Conservation (phyloP, 1,140 invertebrate species). For the Anoplophora glabripennis region DNA sequence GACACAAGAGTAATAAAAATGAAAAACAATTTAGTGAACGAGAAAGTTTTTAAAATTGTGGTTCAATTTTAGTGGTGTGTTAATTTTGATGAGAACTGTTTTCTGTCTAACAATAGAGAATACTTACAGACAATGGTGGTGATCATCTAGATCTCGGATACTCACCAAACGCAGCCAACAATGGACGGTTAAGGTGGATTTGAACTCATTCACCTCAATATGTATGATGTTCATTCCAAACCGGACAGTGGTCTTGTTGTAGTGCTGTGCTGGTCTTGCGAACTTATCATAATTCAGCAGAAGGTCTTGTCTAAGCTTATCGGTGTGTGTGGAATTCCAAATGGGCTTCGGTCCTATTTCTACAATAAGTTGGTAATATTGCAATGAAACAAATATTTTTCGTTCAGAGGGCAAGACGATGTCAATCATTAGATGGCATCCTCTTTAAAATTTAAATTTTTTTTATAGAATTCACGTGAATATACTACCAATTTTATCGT, state of each 20-base stretch:
- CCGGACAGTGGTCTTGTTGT: conserved; percentile 54
- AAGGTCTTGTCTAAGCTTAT: conserved; percentile 58
- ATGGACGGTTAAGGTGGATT: conserved; percentile 56
- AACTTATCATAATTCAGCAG: conserved; percentile 63
- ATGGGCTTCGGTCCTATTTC: conserved; percentile 44
- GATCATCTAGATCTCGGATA: conserved; percentile 10
- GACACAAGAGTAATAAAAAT: too few relatives aligned
- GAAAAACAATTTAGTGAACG: too few relatives aligned
- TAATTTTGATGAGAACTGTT: too few relatives aligned
- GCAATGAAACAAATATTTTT: neutral
- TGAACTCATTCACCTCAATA: conserved; percentile 57
- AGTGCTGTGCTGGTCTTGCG: conserved; percentile 57
- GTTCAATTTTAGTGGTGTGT: too few relatives aligned
- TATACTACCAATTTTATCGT: too few relatives aligned
- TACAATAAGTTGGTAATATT: conserved; percentile 20
- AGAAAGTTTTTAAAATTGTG: too few relatives aligned
- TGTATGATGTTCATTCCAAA: conserved; percentile 57
- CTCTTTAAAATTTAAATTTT: too few relatives aligned
- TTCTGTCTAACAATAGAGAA: neutral
- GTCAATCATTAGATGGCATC: too few relatives aligned
- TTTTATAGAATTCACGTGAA: too few relatives aligned
- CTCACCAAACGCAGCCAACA: conserved; percentile 59
- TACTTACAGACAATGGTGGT: neutral
- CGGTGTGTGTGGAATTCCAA: conserved; percentile 59
- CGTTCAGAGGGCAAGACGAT: too few relatives aligned